Percentiles rank a stretch among this genome's conserved stretches.
Evolutionary conservation across 1,140 invertebrate species (phyloP).

Genomic region (Melanaphis sacchari): DNA sequence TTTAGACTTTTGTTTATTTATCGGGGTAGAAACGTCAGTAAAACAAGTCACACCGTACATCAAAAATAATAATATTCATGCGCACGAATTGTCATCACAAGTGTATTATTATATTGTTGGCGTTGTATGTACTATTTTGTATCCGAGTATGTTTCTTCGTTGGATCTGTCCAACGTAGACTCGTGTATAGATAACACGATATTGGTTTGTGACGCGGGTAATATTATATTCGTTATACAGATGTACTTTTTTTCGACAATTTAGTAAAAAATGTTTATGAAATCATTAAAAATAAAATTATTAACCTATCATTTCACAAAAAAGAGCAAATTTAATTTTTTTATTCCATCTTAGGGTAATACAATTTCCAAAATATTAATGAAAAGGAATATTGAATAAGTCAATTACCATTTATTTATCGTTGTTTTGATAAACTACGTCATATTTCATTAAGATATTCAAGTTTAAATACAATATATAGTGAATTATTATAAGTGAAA

Average conservation of each 20-base stretch:
- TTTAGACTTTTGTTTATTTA: neutral
- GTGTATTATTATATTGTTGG: neutral
- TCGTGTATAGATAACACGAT: neutral
- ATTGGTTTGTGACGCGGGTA: neutral
- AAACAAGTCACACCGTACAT: neutral
- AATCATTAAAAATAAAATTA: no score
- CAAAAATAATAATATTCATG: neutral
- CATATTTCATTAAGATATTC: neutral
- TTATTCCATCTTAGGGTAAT: no score
- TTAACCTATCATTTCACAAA: no score
- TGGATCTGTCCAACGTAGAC: neutral
- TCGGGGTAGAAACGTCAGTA: neutral
- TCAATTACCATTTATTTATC: neutral
- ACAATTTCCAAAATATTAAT: neutral
- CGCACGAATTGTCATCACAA: neutral
- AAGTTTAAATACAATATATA: neutral
- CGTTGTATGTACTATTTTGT: neutral
- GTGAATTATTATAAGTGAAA: neutral
- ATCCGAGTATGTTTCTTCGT: neutral
- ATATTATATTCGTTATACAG: no score
- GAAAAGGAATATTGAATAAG: neutral
- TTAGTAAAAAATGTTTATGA: neutral
- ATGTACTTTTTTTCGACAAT: neutral
- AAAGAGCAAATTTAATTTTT: neutral
- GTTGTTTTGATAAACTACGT: neutral